Evolutionary conservation across 2,113 vertebrate genomes (phyloP), one percentile per base, ranked within the genome.

Genomic region (Eublepharis macularius): DNA sequence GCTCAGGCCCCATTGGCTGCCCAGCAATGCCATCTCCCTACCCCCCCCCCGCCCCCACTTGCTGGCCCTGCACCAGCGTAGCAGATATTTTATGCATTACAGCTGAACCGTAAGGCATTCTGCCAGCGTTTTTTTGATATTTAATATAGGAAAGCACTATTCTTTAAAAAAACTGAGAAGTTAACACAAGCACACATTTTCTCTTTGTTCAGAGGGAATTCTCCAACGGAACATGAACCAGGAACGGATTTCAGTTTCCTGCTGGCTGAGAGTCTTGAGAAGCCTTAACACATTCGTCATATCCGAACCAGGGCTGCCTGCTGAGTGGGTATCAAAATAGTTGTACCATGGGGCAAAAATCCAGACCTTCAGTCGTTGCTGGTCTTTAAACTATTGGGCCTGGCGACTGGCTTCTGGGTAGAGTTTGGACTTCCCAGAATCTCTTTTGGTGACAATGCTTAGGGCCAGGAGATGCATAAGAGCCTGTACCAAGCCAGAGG

Each of bases 161-260:
- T n/a, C n/a, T n/a, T n/a, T n/a, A n/a, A n/a, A n/a, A n/a, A n/a
- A n/a, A n/a, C n/a, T n/a, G n/a, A n/a, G n/a, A n/a, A n/a, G n/a
- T n/a, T n/a, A n/a, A n/a, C n/a, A n/a, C n/a, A n/a, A n/a, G n/a
- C 88, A 69, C 41, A 17, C 57, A 17, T 24, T 87, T 60, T 74
- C 83, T 89, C 87, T 92, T 57, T 81, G 93, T 96, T 76, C 74
- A 97, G 97, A 92, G 96, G 96, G 32, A 94, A 97, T 85, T 89
- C 94, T 60, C 74, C 96, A 47, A 96, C 94, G 63, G 97, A 98
- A 89, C 96, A 96, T 4, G 94, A 97, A n/a, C 94, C 96, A 51
- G 97, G 96, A 81, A 95, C 94, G 91, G 97, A 98, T 90, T 96
- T 98, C 93, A 97, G 97, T 93, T 98, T 97, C 92, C 96, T 97